A percentile compares a stretch with the other conserved stretches of the same genome.
These are phyloP conservation scores for Melanophora roralis DNA, from an alignment of 2,888 invertebrate genomes.

Conservation along the genomic window DNA sequence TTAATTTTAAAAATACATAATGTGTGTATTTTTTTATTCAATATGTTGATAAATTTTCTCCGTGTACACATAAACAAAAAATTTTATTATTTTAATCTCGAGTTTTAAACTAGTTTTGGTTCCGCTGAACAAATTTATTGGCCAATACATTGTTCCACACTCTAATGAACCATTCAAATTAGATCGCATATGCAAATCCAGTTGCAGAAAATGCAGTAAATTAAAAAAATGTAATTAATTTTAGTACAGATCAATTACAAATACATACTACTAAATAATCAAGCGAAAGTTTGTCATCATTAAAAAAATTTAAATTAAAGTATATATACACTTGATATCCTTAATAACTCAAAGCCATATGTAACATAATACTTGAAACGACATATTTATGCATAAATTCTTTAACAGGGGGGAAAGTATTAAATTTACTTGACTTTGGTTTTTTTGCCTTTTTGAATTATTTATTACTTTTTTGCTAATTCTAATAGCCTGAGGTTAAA, in stretches of 20 bases:
- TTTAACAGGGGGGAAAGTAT: conserved; percentile 25
- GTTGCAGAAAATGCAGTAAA: too few relatives aligned
- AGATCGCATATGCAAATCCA: not conserved
- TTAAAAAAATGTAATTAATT: conserved; percentile 39
- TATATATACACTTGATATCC: conserved; percentile 17
- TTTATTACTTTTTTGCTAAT: conserved; percentile 39
- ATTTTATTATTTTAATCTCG: not conserved
- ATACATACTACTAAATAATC: conserved; percentile 44
- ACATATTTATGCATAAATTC: not conserved
- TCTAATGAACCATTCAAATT: conserved; percentile 19
- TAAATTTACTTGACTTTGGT: conserved; percentile 7
- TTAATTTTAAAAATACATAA: too few relatives aligned
- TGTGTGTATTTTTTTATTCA: too few relatives aligned
- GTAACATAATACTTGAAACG: not conserved
- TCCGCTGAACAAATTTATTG: not conserved
- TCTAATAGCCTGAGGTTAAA: conserved; percentile 61
- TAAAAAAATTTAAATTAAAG: conserved; percentile 21
- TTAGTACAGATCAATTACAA: conserved; percentile 50
- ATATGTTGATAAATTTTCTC: too few relatives aligned
- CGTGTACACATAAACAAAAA: not conserved
- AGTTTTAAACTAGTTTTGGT: not conserved
- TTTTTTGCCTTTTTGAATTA: not conserved
- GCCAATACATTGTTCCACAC: not conserved
- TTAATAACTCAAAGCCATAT: not conserved
- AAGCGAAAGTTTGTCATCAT: conserved; percentile 61